Conservation (phyloP, 1,140 invertebrate genomes). For the Nixonia krombeini region DNA sequence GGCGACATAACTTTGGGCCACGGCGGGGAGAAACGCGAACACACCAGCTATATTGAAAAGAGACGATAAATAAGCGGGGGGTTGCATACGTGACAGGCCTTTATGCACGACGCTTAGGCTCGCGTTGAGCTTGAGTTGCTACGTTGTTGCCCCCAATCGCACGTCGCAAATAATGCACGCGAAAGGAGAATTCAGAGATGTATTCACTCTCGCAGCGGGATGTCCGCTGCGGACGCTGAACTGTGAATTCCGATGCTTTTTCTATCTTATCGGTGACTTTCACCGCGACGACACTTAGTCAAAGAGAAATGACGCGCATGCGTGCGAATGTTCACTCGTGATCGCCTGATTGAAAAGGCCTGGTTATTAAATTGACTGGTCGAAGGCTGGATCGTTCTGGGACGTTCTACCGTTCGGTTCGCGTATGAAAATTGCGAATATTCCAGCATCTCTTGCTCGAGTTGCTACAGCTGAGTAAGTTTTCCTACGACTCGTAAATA, state of each 20-base stretch:
- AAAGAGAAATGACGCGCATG: too few species aligned
- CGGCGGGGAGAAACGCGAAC: conserved; percentile 45
- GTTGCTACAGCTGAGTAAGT: background rate
- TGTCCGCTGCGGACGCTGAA: conserved; percentile 31
- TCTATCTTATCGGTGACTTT: conserved; percentile 28
- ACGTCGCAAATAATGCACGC: conserved; percentile 48
- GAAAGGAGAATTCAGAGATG: conserved; percentile 30
- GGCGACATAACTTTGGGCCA: conserved; percentile 56
- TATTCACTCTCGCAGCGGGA: conserved; percentile 45
- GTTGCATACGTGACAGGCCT: conserved; percentile 44
- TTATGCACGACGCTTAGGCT: conserved; percentile 47
- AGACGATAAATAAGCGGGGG: conserved; percentile 38
- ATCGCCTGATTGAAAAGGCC: too few species aligned
- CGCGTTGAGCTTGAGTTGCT: conserved; percentile 32
- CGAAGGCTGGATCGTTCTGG: too few species aligned
- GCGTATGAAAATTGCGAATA: too few species aligned
- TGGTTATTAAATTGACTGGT: too few species aligned
- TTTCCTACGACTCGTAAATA: conserved; percentile 1
- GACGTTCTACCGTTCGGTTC: too few species aligned
- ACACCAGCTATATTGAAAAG: conserved; percentile 36
- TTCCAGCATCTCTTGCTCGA: background rate
- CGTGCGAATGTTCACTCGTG: too few species aligned
- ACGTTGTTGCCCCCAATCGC: conserved; percentile 44
- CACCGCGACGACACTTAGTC: conserved; percentile 14
- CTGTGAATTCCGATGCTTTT: conserved; percentile 43